Evolutionary conservation across 2,113 vertebrate species (phyloP), one percentile per base, ranked within the genome.

Genomic region (Eleginops maclovinus): DNA sequence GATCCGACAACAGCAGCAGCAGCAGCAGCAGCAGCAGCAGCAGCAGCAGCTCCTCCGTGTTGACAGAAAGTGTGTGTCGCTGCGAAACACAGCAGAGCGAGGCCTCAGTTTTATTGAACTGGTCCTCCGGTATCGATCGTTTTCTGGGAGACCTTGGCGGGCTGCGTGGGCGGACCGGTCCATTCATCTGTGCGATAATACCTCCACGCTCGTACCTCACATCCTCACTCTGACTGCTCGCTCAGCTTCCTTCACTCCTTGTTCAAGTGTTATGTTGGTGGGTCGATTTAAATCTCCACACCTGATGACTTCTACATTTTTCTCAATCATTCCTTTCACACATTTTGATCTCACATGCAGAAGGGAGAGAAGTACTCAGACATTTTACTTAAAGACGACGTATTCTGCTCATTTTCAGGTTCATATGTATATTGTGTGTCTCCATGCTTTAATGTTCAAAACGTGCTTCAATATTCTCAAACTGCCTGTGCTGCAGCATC

Each of bases 1-100:
- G 61, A 61, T 79, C 55, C 14, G 40, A 67, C 24, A n/a, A n/a
- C 60, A 24, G 60, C 69, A 82, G 56, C 73, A 82, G 60, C 44
- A 46, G 28, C 47, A 9, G 46, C 46, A 28, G 28, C 28, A 28
- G 2, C 31, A 31, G 31, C 31, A 36, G 31, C 31, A 36, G 31
- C 31, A n/a, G n/a, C n/a, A n/a, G 41, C 28, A 1, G 49, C 63
- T 26, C 51, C 55, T 4, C 24, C 12, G 14, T 4, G 13, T 50
- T 70, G 49, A 70, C 72, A 43, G 65, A 58, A 70, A 58, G 59
- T 13, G 44, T 36, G 62, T 80, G 53, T 44, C 13, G 14, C 21
- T 31, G 14, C 50, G 77, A 74, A 80, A 54, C 16, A 26, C 72
- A 24, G 43, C 24, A 3, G 16, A 24, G 66, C 9, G 8, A 16